Percentiles rank a stretch among this genome's conserved stretches.
These are phyloP conservation scores for Philopotamus ludificatus DNA, from an alignment of 1,140 invertebrate species.

Conservation along the genomic window DNA sequence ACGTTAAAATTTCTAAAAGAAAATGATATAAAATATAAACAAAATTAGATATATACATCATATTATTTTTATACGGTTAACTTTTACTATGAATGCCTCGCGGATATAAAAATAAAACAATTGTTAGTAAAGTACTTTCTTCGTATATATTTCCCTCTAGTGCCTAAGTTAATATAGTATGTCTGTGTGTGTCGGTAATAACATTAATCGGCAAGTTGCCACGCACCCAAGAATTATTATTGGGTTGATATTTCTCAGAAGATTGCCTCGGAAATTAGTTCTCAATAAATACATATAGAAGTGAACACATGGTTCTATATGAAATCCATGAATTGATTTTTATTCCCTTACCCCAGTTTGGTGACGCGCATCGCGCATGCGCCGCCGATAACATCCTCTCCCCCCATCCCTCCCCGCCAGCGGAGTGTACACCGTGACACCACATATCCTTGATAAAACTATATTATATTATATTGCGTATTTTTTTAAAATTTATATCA, in stretches of 20 bases:
- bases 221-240: too few relatives aligned
- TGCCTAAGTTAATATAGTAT: too few relatives aligned
- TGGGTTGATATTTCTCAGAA: background rate
- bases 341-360: slow-evolving; percentile 20
- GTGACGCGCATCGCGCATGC: background rate
- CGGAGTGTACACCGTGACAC: background rate
- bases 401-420: background rate
- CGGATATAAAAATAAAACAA: too few relatives aligned
- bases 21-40: background rate
- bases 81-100: too few relatives aligned
- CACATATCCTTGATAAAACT: background rate
- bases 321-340: slow-evolving; percentile 29
- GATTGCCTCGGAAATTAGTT: slow-evolving; percentile 2
- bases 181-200: too few relatives aligned
- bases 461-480: background rate
- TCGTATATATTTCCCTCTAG: too few relatives aligned
- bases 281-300: background rate
- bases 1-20: background rate
- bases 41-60: slow-evolving; percentile 1
- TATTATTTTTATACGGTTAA: too few relatives aligned
- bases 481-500: slow-evolving; percentile 10
- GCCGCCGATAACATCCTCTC: background rate
- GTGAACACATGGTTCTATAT: slow-evolving; percentile 13
- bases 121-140: too few relatives aligned
- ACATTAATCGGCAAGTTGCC: too few relatives aligned